Conservation (phyloP, 2,113 vertebrate genomes). For the Petrocephalus zakoni region DNA sequence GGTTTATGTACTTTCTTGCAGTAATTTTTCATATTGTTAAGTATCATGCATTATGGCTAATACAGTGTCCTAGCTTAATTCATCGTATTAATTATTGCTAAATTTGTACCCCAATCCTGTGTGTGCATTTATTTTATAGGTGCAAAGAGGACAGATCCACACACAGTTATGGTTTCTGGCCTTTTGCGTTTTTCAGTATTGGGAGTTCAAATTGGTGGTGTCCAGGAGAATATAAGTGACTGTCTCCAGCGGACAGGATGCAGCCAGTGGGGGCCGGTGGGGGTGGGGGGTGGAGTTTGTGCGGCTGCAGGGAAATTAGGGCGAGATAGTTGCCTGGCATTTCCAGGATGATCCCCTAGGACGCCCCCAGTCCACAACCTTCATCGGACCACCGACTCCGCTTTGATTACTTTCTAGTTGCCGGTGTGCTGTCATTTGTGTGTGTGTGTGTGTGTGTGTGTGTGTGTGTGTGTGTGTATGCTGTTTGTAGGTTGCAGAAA, state of each 20-base stretch:
- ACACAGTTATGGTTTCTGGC: neutral
- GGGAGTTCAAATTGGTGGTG: slow-evolving; percentile 29
- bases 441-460: neutral
- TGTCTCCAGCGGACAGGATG: slow-evolving; percentile 25
- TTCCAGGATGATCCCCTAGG: slow-evolving; percentile 21
- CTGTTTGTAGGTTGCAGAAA: neutral
- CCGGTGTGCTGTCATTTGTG: neutral
- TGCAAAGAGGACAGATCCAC: neutral
- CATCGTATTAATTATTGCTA: neutral
- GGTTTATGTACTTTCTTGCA: neutral
- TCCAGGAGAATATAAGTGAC: slow-evolving; percentile 34
- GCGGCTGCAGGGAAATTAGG: neutral
- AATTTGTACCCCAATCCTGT: neutral
- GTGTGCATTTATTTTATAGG: neutral
- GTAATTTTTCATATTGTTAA: neutral
- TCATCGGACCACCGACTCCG: slow-evolving; percentile 24
- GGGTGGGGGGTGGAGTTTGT: neutral
- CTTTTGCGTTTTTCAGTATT: neutral
- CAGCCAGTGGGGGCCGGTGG: neutral
- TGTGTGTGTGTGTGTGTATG: neutral
- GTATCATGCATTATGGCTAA: neutral
- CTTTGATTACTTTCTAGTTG: slow-evolving; percentile 35
- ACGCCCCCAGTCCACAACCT: slow-evolving; percentile 24
- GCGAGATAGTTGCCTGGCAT: slow-evolving; percentile 33
- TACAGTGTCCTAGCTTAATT: neutral